Evolutionary conservation across 2,888 invertebrate species (phyloP).

Genomic region (Hemithea aestivaria): DNA sequence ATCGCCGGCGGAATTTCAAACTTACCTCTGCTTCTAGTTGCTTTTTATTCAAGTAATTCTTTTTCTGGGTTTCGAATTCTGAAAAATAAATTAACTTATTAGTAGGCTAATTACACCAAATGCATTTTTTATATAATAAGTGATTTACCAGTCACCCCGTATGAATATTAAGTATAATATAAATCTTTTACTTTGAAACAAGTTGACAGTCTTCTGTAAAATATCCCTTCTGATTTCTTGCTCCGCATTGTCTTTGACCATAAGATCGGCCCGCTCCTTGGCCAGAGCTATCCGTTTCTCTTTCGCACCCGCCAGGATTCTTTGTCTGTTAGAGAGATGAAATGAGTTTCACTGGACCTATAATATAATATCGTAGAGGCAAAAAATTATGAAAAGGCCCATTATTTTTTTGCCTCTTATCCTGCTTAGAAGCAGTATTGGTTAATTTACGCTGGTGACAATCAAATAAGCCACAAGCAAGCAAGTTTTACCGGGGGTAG

Average conservation of each 20-base stretch:
- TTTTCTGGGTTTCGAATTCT: slow-evolving; percentile 59
- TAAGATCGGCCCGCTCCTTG: slow-evolving; percentile 47
- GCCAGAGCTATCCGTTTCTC: slow-evolving; percentile 52
- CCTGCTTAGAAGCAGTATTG: no score
- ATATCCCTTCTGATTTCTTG: slow-evolving; percentile 57
- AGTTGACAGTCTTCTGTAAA: slow-evolving; percentile 50
- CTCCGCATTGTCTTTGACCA: slow-evolving; percentile 53
- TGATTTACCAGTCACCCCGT: no score
- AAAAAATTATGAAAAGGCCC: no score
- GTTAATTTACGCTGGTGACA: no score
- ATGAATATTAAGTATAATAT: no score
- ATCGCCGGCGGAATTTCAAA: no score
- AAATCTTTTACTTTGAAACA: slow-evolving; percentile 53
- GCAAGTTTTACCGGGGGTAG: no score
- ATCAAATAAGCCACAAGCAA: neutral
- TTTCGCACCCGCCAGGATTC: slow-evolving; percentile 62
- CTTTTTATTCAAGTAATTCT: slow-evolving; percentile 43
- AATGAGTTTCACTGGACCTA: neutral
- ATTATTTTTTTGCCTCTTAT: no score
- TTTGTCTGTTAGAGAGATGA: slow-evolving; percentile 46
- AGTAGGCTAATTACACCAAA: neutral
- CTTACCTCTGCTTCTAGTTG: slow-evolving; percentile 56
- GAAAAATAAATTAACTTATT: slow-evolving; percentile 27
- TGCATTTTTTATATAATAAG: no score
- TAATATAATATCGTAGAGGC: neutral